Percentiles rank a stretch among this genome's conserved stretches.
Evolutionary conservation across 2,888 invertebrate genomes (phyloP).

Genomic region (Dryobotodes eremita): DNA sequence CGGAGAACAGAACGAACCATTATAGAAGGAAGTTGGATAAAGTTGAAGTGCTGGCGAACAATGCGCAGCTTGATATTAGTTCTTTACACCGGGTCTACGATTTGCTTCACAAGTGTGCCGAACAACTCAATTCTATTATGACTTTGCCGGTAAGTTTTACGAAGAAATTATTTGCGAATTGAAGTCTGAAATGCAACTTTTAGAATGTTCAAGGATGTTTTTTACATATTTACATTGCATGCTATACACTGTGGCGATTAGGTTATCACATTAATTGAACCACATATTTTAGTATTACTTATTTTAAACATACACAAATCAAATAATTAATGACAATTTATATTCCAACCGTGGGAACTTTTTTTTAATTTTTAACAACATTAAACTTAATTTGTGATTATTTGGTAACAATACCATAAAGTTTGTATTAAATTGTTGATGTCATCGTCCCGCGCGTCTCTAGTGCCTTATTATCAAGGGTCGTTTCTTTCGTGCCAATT

Average conservation of each 20-base stretch:
- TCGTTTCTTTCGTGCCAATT: too few relatives aligned
- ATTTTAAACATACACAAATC: too few relatives aligned
- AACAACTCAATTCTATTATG: conserved; percentile 80
- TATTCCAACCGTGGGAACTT: too few relatives aligned
- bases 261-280: too few relatives aligned
- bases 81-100: conserved; percentile 81
- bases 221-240: not conserved
- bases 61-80: conserved; percentile 74
- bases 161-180: conserved; percentile 40
- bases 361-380: too few relatives aligned
- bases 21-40: conserved; percentile 60
- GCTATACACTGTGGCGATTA: not conserved
- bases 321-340: too few relatives aligned
- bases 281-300: too few relatives aligned
- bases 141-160: conserved; percentile 78
- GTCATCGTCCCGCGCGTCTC: too few relatives aligned
- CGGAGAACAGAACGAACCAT: conserved; percentile 52
- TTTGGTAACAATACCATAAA: too few relatives aligned
- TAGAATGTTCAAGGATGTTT: not conserved
- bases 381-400: too few relatives aligned
- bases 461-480: too few relatives aligned
- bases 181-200: conserved; percentile 13
- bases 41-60: conserved; percentile 76
- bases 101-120: conserved; percentile 79
- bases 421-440: too few relatives aligned